These are phyloP conservation scores for Cyclophora albipunctata DNA, from an alignment of 2,888 invertebrate species.

Conservation along the genomic window DNA sequence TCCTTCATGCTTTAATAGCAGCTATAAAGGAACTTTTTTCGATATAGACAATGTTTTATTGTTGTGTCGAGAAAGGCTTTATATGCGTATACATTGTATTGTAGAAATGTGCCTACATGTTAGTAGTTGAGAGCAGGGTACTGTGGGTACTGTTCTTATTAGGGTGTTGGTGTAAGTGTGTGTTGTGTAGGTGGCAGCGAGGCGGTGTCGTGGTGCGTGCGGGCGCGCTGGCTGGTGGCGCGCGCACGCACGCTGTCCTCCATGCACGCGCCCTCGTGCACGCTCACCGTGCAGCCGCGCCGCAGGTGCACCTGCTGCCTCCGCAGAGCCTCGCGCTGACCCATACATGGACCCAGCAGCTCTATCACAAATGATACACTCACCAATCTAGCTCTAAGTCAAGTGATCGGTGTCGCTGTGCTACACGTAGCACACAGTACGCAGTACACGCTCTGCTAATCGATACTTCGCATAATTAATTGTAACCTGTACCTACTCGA, in stretches of 20 bases:
- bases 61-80: constrained; percentile 29
- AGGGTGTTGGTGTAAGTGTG: constrained; percentile 2
- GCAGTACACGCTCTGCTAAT: no score
- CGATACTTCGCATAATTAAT: no score
- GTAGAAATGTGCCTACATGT: no score
- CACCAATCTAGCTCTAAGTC: no score
- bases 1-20: constrained; percentile 54
- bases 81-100: constrained; percentile 1
- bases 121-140: no score
- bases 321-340: constrained; percentile 3
- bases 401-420: no score
- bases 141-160: neutral
- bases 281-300: constrained; percentile 38
- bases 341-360: neutral
- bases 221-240: constrained; percentile 42
- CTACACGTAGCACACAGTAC: no score
- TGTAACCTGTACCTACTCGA: no score
- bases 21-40: constrained; percentile 54
- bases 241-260: constrained; percentile 36
- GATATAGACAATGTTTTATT: constrained; percentile 43
- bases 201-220: constrained; percentile 32
- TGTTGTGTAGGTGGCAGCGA: constrained; percentile 13
- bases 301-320: constrained; percentile 54
- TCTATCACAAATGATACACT: no score
- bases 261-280: constrained; percentile 54